Evolutionary conservation across 2,113 vertebrate genomes (phyloP).

Genomic region (Myanophis thanlyinensis): DNA sequence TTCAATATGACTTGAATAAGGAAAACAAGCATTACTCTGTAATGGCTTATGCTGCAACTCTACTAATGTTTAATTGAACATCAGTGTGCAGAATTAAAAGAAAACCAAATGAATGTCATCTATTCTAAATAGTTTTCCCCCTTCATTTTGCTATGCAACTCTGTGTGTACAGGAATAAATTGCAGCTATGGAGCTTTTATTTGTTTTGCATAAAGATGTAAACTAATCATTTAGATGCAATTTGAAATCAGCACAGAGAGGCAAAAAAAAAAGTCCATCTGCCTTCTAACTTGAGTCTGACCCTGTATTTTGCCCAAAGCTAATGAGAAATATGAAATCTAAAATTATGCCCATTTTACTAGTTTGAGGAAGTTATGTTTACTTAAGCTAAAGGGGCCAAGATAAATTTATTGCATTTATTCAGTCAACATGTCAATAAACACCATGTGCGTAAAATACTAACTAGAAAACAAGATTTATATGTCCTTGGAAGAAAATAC

Average conservation of each 20-base stretch:
- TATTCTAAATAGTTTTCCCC: slow-evolving; percentile 9
- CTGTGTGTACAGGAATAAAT: slow-evolving; percentile 9
- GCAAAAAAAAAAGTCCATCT: neutral
- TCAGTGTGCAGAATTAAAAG: slow-evolving; percentile 3
- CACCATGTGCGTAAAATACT: neutral
- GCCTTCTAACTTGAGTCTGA: neutral
- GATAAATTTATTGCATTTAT: neutral
- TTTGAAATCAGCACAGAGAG: neutral
- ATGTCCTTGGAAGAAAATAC: neutral
- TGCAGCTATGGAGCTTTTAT: slow-evolving; percentile 2
- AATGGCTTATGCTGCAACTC: neutral
- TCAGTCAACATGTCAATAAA: neutral
- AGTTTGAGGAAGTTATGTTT: neutral
- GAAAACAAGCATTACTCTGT: neutral
- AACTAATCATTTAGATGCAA: slow-evolving; percentile 14
- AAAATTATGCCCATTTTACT: neutral
- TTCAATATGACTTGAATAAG: neutral
- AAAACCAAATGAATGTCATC: neutral
- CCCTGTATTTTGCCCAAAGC: neutral
- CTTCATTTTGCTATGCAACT: neutral
- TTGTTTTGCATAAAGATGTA: slow-evolving; percentile 15
- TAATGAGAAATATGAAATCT: neutral
- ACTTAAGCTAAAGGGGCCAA: neutral
- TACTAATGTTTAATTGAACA: slow-evolving; percentile 22
- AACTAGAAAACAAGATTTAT: neutral